Conservation (phyloP, 2,113 vertebrate genomes). For the Catharus bicknelli region DNA sequence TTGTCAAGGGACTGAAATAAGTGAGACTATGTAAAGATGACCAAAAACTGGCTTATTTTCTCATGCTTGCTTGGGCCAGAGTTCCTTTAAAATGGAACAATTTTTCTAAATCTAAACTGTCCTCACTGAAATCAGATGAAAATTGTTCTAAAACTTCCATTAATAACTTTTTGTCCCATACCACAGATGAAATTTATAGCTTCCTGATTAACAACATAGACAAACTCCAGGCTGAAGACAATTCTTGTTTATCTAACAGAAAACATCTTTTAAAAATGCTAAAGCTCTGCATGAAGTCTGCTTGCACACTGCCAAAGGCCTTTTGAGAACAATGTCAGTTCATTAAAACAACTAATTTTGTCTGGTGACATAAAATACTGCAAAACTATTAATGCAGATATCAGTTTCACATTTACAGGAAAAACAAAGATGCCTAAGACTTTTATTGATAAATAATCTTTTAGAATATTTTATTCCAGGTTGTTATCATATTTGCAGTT, state of each 20-base stretch:
- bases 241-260: not conserved
- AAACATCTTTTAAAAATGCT: not conserved
- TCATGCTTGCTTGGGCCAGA: not conserved
- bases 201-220: not conserved
- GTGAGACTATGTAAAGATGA: not conserved
- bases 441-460: not conserved
- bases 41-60: not conserved
- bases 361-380: not conserved
- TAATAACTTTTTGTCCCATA: not conserved
- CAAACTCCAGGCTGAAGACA: not conserved
- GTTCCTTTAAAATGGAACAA: not conserved
- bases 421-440: not conserved
- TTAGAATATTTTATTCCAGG: not conserved
- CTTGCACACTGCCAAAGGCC: not conserved
- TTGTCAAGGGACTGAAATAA: not conserved
- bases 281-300: not conserved
- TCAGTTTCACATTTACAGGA: not conserved
- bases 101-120: not conserved
- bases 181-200: not conserved
- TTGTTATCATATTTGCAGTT: not conserved
- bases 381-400: not conserved
- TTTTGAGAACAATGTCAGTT: not conserved
- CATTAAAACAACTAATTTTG: not conserved
- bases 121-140: not conserved
- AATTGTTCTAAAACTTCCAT: not conserved